Evolutionary conservation across 1,140 invertebrate genomes (phyloP).

Genomic region (Neomicropteryx cornuta): DNA sequence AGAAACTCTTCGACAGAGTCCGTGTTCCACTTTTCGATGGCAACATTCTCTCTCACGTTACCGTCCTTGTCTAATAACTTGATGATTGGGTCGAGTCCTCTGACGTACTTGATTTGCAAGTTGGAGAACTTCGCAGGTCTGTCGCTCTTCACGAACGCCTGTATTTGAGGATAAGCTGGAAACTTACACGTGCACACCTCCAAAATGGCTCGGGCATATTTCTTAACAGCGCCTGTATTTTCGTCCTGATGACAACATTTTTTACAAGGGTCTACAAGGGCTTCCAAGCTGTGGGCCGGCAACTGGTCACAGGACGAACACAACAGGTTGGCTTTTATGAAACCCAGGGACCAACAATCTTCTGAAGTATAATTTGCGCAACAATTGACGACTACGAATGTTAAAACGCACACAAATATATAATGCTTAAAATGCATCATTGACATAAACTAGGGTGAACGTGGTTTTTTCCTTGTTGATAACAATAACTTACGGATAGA

Average conservation of each 20-base stretch:
- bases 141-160: slow-evolving; percentile 90
- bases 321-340: slow-evolving; percentile 73
- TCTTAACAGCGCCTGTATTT: slow-evolving; percentile 47
- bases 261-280: slow-evolving; percentile 58
- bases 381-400: slow-evolving; percentile 2
- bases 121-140: slow-evolving; percentile 77
- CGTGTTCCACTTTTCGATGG: slow-evolving; percentile 95
- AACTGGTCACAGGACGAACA: slow-evolving; percentile 79
- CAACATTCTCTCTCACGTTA: slow-evolving; percentile 73
- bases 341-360: slow-evolving; percentile 77
- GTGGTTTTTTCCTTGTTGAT: too few species aligned
- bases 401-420: too few species aligned
- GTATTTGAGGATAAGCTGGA: slow-evolving; percentile 89
- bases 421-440: slow-evolving; percentile 6
- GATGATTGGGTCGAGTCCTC: slow-evolving; percentile 86
- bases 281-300: slow-evolving; percentile 59
- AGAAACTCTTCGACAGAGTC: slow-evolving; percentile 93
- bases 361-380: slow-evolving; percentile 58
- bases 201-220: slow-evolving; percentile 75
- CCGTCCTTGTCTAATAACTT: slow-evolving; percentile 77
- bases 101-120: slow-evolving; percentile 77
- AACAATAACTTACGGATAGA: too few species aligned
- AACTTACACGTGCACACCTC: slow-evolving; percentile 95
- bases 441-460: too few species aligned
- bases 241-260: slow-evolving; percentile 59